Conservation (phyloP, 2,888 invertebrate species). For the Acleris emargana region DNA sequence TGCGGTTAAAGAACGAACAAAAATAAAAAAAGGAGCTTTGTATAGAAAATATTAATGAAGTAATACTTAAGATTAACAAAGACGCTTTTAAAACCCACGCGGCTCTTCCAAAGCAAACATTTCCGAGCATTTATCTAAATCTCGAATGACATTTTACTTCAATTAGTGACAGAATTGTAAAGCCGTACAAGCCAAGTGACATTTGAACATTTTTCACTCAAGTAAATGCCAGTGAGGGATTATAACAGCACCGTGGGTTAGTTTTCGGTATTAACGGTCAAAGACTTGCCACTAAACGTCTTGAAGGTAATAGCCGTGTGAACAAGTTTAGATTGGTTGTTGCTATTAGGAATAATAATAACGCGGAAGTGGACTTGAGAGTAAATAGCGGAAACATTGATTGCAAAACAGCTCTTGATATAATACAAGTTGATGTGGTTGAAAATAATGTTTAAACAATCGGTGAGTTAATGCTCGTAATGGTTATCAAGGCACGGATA, state of each 20-base stretch:
- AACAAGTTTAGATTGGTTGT: slow-evolving; percentile 21
- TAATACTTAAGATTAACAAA: slow-evolving; percentile 22
- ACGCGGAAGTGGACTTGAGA: slow-evolving; percentile 13
- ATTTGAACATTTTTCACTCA: slow-evolving; percentile 60
- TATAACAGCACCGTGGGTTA: slow-evolving; percentile 46
- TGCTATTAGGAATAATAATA: slow-evolving; percentile 19
- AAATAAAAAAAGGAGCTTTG: not conserved
- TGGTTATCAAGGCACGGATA: slow-evolving; percentile 21
- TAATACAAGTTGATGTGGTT: not conserved
- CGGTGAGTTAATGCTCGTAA: not conserved
- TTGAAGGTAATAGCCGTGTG: slow-evolving; percentile 35
- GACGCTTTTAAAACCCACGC: slow-evolving; percentile 32
- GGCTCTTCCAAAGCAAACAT: slow-evolving; percentile 30
- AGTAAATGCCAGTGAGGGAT: slow-evolving; percentile 71
- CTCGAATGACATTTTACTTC: slow-evolving; percentile 67
- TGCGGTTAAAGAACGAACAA: not conserved
- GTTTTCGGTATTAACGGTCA: slow-evolving; percentile 36
- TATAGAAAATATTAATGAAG: not conserved
- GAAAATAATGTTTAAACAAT: not conserved
- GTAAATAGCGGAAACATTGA: too few species aligned
- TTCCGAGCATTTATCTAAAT: slow-evolving; percentile 58
- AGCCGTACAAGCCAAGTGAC: slow-evolving; percentile 48
- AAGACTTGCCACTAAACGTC: slow-evolving; percentile 20
- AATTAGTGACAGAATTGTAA: slow-evolving; percentile 60
- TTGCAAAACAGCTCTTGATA: too few species aligned